These are phyloP conservation scores for Corythoichthys intestinalis DNA, from an alignment of 2,113 vertebrate genomes.

Conservation along the genomic window DNA sequence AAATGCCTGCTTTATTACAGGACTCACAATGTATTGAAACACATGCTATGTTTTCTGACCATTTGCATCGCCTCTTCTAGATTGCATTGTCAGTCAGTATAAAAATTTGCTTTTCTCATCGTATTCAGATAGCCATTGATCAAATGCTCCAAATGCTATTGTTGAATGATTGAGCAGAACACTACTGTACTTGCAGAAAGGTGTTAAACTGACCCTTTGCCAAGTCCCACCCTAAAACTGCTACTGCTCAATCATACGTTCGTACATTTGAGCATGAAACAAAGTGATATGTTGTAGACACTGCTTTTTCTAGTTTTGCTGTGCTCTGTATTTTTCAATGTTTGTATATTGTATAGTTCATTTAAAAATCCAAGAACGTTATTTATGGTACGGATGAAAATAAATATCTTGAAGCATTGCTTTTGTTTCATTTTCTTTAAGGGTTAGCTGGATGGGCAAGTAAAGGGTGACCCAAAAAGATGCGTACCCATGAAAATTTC, in stretches of 20 bases:
- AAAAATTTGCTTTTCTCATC: background rate
- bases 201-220: too few relatives aligned
- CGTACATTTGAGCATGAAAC: background rate
- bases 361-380: conserved; percentile 36
- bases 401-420: conserved; percentile 50
- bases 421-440: background rate
- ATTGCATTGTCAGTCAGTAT: background rate
- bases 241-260: too few relatives aligned
- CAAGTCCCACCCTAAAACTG: too few relatives aligned
- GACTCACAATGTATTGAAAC: conserved; percentile 30
- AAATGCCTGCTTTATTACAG: conserved; percentile 32
- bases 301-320: conserved; percentile 3
- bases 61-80: background rate
- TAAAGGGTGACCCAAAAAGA: too few relatives aligned
- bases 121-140: background rate
- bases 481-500: too few relatives aligned
- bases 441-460: background rate
- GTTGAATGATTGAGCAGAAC: background rate
- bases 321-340: conserved; percentile 44
- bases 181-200: background rate
- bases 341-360: conserved; percentile 56
- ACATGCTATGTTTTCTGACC: conserved; percentile 5
- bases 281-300: background rate
- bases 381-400: conserved; percentile 42
- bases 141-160: background rate